Evolutionary conservation across 1,140 invertebrate genomes (phyloP).

Genomic region (Drosophila eugracilis): DNA sequence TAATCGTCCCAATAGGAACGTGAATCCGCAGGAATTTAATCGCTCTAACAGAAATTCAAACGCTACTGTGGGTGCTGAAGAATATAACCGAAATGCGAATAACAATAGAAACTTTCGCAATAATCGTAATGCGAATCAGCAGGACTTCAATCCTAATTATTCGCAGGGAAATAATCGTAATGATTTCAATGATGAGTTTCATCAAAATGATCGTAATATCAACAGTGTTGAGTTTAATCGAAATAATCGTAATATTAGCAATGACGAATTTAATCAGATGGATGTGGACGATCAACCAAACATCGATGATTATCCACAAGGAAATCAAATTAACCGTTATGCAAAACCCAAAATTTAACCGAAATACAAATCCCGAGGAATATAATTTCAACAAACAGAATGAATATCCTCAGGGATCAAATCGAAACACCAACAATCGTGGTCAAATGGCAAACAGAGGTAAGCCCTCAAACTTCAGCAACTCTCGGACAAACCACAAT

Average conservation of each 20-base stretch:
- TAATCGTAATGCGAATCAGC: background rate
- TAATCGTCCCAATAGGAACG: background rate
- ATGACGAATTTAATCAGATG: no score
- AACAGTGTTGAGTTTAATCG: background rate
- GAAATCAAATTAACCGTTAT: no score
- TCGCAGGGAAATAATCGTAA: background rate
- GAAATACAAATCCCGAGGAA: background rate
- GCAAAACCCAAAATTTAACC: background rate
- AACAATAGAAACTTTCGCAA: background rate
- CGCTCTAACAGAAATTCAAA: background rate
- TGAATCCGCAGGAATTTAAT: background rate
- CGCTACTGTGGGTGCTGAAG: no score
- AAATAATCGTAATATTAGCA: background rate
- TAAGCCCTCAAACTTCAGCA: background rate
- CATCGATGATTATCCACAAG: no score
- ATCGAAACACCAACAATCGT: background rate
- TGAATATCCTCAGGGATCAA: background rate
- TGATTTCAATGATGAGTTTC: background rate
- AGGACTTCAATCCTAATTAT: background rate
- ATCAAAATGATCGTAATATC: background rate
- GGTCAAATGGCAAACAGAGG: background rate
- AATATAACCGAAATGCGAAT: background rate
- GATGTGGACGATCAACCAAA: no score
- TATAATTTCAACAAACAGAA: background rate
- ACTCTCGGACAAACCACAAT: background rate